Evolutionary conservation across 2,888 invertebrate species (phyloP), one percentile per base, ranked within the genome.

Genomic region (Loripinus fragilis): DNA sequence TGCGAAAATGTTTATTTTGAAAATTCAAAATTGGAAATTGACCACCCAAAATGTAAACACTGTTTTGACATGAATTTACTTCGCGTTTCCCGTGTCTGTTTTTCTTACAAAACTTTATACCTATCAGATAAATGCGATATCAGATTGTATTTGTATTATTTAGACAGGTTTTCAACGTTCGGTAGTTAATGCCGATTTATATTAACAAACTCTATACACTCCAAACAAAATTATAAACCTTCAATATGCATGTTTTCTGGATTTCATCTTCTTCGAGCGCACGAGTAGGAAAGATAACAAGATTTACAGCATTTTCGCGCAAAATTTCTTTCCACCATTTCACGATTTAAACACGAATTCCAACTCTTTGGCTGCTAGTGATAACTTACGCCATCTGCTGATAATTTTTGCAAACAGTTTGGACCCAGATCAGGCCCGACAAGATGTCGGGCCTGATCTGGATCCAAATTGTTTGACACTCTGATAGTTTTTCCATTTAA

Each of bases 31-130:
- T 76, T 80, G 86, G 87, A 88, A 88, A 87, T 85, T 90, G 90
- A 89, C 90, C 90, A 89, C 90, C 89, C 89, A 81, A 85, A 83
- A 81, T 86, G 87, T 87, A 90, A 90, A 89, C 89, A 90, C 45
- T 80, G 70, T 84, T 86, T 85, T 86, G 78, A 79, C 80, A 70
- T 83, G 69, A 71, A 78, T 83, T 73, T 83, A 76, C 74, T 74
- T 71, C 76, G 75, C 60, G 71, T 80, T 78, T 74, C 83, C 80
- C 80, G 86, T 81, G 76, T 70, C 73, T 81, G 76, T 80, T 81
- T 83, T 85, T 78, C 78, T 79, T 60, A 60, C 23, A 33, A 60
- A 60, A 60, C 17, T 60, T n/a, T 33, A 38, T 38, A 60, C 60
- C 69, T 72, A 78, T 78, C 74, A 65, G 81, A 83, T 83, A 80